These are phyloP conservation scores for Philaethria dido DNA, from an alignment of 2,888 invertebrate species.

Conservation along the genomic window DNA sequence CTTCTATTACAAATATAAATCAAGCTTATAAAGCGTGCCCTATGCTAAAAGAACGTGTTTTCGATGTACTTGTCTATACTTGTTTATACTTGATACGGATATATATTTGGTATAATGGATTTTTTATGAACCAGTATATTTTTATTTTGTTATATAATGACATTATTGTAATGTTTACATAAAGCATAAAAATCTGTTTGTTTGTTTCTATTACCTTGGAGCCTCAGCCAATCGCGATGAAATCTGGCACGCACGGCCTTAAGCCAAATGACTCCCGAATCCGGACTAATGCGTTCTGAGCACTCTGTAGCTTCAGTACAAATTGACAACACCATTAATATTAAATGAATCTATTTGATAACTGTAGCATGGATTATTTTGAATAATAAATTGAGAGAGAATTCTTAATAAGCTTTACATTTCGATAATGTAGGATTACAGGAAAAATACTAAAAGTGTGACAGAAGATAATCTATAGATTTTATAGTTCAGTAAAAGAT, in stretches of 20 bases:
- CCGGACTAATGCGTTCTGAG: conserved; percentile 14
- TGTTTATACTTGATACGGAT: too few species aligned
- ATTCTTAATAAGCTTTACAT: neutral
- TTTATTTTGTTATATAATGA: neutral
- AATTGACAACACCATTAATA: conserved; percentile 20
- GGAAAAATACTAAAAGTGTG: neutral
- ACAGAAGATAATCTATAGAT: neutral
- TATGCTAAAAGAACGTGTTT: too few species aligned
- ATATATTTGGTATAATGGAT: neutral
- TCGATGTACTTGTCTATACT: too few species aligned
- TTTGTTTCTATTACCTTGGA: conserved; percentile 13
- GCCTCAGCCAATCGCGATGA: conserved; percentile 12
- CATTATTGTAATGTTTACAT: neutral
- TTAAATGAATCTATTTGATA: conserved; percentile 18
- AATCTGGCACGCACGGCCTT: conserved; percentile 18
- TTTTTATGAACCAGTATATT: neutral
- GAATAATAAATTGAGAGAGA: neutral
- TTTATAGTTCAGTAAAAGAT: neutral
- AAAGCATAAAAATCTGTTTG: neutral
- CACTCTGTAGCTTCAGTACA: conserved; percentile 5
- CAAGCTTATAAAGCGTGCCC: too few species aligned
- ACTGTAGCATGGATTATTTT: conserved; percentile 2
- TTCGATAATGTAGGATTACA: neutral
- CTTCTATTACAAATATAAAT: too few species aligned
- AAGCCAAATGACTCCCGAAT: conserved; percentile 16